Evolutionary conservation across 2,888 invertebrate genomes (phyloP).

Genomic region (Cremastinae sp.): DNA sequence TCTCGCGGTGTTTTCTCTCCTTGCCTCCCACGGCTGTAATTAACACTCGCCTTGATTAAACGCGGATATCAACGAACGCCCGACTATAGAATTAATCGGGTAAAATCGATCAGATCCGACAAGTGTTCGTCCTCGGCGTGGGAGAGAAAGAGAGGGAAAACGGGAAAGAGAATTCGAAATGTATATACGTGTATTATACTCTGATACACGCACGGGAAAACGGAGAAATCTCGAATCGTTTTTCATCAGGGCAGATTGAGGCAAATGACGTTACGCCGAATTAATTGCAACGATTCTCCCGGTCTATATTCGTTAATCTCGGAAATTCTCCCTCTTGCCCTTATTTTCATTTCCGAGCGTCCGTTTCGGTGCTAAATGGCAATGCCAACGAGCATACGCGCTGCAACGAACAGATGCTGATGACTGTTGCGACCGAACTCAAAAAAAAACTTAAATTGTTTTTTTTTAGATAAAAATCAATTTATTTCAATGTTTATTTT

Average conservation of each 20-base stretch:
- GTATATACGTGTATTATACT: no score
- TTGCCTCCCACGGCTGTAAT: conserved; percentile 40
- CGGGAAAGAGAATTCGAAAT: not conserved
- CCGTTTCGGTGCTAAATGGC: conserved; percentile 7
- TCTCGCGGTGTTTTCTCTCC: not conserved
- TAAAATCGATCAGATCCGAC: conserved; percentile 56
- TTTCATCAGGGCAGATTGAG: conserved; percentile 60
- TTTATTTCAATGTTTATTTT: no score
- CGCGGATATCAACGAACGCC: conserved; percentile 42
- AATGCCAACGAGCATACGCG: conserved; percentile 23
- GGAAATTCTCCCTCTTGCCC: not conserved
- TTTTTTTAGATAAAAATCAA: conserved; percentile 5
- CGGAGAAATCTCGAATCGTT: conserved; percentile 53
- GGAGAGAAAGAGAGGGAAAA: conserved; percentile 5
- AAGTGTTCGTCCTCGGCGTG: conserved; percentile 34
- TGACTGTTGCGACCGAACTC: conserved; percentile 40
- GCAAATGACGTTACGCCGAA: conserved; percentile 55
- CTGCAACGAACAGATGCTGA: conserved; percentile 20
- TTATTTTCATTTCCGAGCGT: not conserved
- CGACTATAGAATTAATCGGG: conserved; percentile 46
- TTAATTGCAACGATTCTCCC: conserved; percentile 51
- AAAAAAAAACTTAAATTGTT: conserved; percentile 17
- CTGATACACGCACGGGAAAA: conserved; percentile 2
- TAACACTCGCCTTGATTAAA: conserved; percentile 59
- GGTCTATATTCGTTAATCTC: conserved; percentile 49